Conservation (phyloP, 1,140 invertebrate species). For the Nebria ingens region DNA sequence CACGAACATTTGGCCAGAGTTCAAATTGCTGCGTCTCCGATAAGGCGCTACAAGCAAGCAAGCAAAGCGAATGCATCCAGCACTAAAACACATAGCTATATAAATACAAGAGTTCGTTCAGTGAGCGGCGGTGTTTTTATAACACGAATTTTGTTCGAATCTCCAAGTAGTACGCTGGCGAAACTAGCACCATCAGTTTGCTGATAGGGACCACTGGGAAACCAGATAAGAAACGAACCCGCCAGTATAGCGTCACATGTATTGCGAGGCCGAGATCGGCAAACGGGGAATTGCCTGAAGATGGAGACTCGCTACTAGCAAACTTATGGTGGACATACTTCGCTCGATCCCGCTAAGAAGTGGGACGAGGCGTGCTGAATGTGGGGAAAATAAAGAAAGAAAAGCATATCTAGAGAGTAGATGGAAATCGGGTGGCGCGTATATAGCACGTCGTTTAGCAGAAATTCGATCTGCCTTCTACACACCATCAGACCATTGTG, state of each 20-base stretch:
- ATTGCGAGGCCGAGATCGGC: background rate
- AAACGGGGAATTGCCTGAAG: background rate
- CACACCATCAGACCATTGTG: conserved; percentile 6
- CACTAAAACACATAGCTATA: background rate
- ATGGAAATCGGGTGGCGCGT: background rate
- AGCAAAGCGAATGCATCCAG: too few relatives aligned
- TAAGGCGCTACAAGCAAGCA: conserved; percentile 10
- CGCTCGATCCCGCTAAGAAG: too few relatives aligned
- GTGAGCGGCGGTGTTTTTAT: conserved; percentile 1
- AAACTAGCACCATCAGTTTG: background rate
- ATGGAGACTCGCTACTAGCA: too few relatives aligned
- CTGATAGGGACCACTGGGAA: background rate
- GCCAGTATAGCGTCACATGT: background rate
- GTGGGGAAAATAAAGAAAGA: conserved; percentile 3
- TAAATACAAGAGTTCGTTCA: background rate
- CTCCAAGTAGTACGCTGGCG: background rate
- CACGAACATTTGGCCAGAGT: conserved; percentile 18
- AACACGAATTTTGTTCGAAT: conserved; percentile 8
- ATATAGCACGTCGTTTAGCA: conserved; percentile 8
- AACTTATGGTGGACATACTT: background rate
- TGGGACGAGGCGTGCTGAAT: too few relatives aligned
- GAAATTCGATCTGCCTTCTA: conserved; percentile 1
- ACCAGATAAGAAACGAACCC: background rate
- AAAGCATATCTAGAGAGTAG: background rate
- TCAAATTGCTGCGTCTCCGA: conserved; percentile 18